Evolutionary conservation across 2,113 vertebrate species (phyloP).

Genomic region (Leptobrachium ailaonicum): DNA sequence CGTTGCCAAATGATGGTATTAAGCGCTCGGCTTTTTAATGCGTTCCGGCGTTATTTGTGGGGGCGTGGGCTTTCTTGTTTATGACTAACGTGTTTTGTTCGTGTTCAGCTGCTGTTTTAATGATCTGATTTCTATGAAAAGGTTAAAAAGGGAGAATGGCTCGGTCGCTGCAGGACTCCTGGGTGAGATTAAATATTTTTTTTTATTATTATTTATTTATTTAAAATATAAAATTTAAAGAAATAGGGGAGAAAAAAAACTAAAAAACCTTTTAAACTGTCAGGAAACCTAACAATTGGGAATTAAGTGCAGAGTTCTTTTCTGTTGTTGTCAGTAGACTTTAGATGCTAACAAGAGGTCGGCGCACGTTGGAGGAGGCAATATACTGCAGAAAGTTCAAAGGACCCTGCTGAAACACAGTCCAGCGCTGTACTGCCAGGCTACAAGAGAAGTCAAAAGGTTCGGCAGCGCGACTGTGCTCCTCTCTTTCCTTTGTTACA

Average conservation of each 20-base stretch:
- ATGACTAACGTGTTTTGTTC: not conserved
- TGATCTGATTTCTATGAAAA: not conserved
- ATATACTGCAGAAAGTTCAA: not conserved
- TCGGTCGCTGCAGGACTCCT: not conserved
- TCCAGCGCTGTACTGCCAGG: too few species aligned
- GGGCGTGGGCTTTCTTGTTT: too few species aligned
- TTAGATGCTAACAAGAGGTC: not conserved
- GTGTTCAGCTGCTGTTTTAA: not conserved
- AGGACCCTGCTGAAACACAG: not conserved
- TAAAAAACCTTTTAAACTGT: slow-evolving; percentile 10
- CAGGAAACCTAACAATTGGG: not conserved
- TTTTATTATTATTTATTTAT: too few species aligned
- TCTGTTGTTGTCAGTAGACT: not conserved
- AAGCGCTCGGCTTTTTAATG: too few species aligned
- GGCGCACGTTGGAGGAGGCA: not conserved
- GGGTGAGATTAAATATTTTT: not conserved
- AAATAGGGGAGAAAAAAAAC: not conserved
- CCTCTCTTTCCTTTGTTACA: too few species aligned
- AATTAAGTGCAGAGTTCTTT: not conserved
- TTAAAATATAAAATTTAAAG: not conserved
- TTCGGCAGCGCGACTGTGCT: too few species aligned
- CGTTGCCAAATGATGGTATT: too few species aligned
- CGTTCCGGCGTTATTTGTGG: too few species aligned
- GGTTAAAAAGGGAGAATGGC: not conserved
- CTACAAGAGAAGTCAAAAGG: too few species aligned